phyloP scores from a whole-genome alignment of 2,797 vertebrate species.

The Hippoglossus hippoglossus region DNA sequence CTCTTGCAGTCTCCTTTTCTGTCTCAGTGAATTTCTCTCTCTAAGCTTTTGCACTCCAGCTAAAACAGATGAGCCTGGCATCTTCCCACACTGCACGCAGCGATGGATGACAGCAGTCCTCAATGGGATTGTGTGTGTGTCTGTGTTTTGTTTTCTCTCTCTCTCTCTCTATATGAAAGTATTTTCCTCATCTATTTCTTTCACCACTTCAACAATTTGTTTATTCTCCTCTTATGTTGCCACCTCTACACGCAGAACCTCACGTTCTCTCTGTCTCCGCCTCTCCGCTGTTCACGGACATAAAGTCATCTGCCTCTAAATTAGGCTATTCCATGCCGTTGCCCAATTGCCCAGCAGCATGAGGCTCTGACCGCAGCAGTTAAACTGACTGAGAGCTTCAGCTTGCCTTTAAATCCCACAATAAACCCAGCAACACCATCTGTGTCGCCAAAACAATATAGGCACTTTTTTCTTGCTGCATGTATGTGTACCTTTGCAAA shows the following conservation, averaged over 20 bases:
- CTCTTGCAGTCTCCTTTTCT: not conserved
- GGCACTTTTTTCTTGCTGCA: slow-evolving; percentile 9
- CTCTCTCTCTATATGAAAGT: slow-evolving; percentile 2
- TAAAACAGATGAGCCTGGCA: slow-evolving; percentile 60
- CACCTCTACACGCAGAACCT: slow-evolving; percentile 19
- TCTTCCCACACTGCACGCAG: slow-evolving; percentile 33
- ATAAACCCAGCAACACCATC: slow-evolving; percentile 37
- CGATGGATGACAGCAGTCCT: slow-evolving; percentile 42
- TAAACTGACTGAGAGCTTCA: slow-evolving; percentile 42
- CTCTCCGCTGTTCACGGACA: slow-evolving; percentile 46
- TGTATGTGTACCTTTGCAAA: slow-evolving; percentile 15
- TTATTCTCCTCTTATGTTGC: not conserved
- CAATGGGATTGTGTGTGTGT: slow-evolving; percentile 17
- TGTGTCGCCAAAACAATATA: slow-evolving; percentile 31
- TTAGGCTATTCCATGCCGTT: slow-evolving; percentile 69
- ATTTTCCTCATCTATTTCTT: slow-evolving; percentile 26
- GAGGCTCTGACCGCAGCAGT: slow-evolving; percentile 52
- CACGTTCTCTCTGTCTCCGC: slow-evolving; percentile 12
- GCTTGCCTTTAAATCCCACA: slow-evolving; percentile 51
- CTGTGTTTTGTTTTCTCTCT: slow-evolving; percentile 6
- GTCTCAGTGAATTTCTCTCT: slow-evolving; percentile 49
- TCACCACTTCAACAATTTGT: slow-evolving; percentile 19
- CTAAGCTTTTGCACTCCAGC: slow-evolving; percentile 39
- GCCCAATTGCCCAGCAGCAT: slow-evolving; percentile 73
- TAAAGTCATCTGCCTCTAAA: slow-evolving; percentile 67